Percentiles rank a stretch among this genome's conserved stretches.
These are phyloP conservation scores for Pammene aurita DNA, from an alignment of 2,888 invertebrate genomes.

Conservation along the genomic window DNA sequence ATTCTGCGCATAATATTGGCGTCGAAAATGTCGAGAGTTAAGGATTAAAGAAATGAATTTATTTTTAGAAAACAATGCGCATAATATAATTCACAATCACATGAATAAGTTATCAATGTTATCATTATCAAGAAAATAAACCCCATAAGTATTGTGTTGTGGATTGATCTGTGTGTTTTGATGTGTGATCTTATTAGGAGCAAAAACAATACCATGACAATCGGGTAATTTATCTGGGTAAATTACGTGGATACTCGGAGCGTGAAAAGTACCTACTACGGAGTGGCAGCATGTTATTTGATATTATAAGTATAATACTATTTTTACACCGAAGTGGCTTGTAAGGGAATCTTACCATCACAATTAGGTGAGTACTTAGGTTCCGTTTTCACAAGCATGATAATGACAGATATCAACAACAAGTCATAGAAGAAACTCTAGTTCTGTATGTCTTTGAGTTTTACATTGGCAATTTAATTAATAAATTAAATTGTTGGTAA, in stretches of 20 bases:
- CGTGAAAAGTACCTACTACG: constrained; percentile 51
- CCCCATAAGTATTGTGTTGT: too few relatives aligned
- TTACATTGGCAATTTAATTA: background rate
- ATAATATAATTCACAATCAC: constrained; percentile 1
- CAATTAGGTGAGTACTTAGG: background rate
- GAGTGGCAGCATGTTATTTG: constrained; percentile 35
- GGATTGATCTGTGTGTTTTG: constrained; percentile 19
- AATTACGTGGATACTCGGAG: constrained; percentile 57
- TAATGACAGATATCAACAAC: too few relatives aligned
- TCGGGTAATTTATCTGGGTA: constrained; percentile 63
- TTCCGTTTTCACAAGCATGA: background rate
- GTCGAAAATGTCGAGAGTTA: constrained; percentile 66
- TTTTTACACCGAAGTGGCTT: background rate
- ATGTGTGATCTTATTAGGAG: constrained; percentile 40
- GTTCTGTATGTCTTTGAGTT: background rate
- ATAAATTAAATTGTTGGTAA: background rate
- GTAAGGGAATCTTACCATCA: background rate
- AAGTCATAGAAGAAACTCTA: background rate
- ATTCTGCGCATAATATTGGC: constrained; percentile 53
- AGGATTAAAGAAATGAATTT: constrained; percentile 39
- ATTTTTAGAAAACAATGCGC: constrained; percentile 47
- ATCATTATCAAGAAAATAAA: too few relatives aligned
- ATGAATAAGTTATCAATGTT: too few relatives aligned
- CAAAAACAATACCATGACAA: constrained; percentile 52
- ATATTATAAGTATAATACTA: background rate